phyloP scores from a whole-genome alignment of 2,888 invertebrate genomes.

The Steromphala cineraria region DNA sequence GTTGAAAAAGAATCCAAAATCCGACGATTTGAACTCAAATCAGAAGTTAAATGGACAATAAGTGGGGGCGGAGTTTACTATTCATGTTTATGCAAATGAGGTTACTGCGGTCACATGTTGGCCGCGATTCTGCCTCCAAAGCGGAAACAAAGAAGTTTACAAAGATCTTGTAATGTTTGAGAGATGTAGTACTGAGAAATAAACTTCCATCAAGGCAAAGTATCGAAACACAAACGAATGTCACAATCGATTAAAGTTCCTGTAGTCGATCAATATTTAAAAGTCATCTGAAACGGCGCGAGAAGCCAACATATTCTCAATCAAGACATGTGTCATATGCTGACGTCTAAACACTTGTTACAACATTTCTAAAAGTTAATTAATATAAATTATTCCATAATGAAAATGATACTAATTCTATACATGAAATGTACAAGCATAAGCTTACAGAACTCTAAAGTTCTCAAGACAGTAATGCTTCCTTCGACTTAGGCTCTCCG shows the following conservation, averaged over 20 bases:
- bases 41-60: not conserved
- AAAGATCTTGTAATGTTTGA: not conserved
- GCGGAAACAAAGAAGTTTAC: slow-evolving; percentile 8
- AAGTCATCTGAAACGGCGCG: not conserved
- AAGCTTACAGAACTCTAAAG: not conserved
- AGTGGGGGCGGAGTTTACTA: not conserved
- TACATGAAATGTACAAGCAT: no score
- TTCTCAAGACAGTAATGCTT: not conserved
- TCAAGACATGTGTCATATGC: not conserved
- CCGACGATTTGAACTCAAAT: not conserved
- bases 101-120: not conserved
- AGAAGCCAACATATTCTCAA: not conserved
- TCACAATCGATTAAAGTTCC: not conserved
- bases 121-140: not conserved
- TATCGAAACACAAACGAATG: no score
- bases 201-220: no score
- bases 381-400: not conserved
- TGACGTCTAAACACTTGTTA: not conserved
- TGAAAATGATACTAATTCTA: no score
- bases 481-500: not conserved
- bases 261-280: not conserved
- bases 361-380: not conserved
- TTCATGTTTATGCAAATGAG: slow-evolving; percentile 3
- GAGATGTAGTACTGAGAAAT: no score
- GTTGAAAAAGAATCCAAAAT: not conserved